Conservation (phyloP, 2,797 vertebrate genomes). For the Sebastes oblongus region DNA sequence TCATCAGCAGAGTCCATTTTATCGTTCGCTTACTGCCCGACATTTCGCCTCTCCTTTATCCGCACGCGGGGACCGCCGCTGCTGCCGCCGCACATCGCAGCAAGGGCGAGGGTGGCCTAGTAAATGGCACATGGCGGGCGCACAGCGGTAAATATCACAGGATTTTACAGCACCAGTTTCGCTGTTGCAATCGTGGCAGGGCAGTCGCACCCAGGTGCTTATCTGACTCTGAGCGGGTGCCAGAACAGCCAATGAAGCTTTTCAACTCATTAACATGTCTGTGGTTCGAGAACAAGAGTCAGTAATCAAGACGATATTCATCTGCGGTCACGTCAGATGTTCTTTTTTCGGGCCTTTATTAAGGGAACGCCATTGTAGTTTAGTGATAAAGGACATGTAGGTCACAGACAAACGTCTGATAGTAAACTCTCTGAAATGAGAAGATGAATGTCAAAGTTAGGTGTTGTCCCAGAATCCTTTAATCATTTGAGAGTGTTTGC, state of each 20-base stretch:
- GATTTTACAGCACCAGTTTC: slow-evolving; percentile 62
- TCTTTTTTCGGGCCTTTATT: slow-evolving; percentile 11
- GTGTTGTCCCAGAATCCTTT: slow-evolving; percentile 42
- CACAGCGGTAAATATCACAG: slow-evolving; percentile 59
- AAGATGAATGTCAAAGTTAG: slow-evolving; percentile 31
- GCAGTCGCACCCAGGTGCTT: slow-evolving; percentile 85
- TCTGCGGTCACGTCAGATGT: not conserved
- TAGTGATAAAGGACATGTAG: slow-evolving; percentile 8
- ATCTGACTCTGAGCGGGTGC: slow-evolving; percentile 81
- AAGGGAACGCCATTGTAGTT: not conserved
- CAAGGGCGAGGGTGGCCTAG: slow-evolving; percentile 42
- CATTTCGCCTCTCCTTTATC: slow-evolving; percentile 52
- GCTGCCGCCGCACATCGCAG: not conserved
- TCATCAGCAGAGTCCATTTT: slow-evolving; percentile 72
- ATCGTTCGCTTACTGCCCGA: slow-evolving; percentile 51
- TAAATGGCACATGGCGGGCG: slow-evolving; percentile 45
- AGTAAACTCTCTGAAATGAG: not conserved
- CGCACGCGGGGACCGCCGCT: slow-evolving; percentile 10
- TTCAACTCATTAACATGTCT: slow-evolving; percentile 55
- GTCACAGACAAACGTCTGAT: slow-evolving; percentile 14
- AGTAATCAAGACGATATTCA: not conserved
- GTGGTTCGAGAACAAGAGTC: not conserved
- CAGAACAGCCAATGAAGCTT: slow-evolving; percentile 72
- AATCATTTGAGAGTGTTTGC: slow-evolving; percentile 52
- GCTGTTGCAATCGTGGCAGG: slow-evolving; percentile 81